Conservation (phyloP, 2,888 invertebrate species). For the Cerastis rubricosa region DNA sequence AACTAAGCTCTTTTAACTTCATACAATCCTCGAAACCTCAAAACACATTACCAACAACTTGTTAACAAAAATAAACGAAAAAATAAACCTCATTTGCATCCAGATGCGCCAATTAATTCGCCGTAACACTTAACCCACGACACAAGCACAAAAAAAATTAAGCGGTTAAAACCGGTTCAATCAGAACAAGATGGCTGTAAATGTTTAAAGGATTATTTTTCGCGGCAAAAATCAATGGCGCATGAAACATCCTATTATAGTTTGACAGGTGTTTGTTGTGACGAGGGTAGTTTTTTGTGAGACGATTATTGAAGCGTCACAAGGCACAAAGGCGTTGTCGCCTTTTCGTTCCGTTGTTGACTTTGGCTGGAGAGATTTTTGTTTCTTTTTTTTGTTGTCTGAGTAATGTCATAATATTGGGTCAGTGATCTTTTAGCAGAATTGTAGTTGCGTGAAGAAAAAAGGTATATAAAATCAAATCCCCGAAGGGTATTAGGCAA, state of each 20-base stretch:
- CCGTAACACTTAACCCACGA: constrained; percentile 36
- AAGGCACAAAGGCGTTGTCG: constrained; percentile 60
- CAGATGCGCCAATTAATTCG: constrained; percentile 44
- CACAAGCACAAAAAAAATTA: constrained; percentile 4
- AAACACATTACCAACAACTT: neutral
- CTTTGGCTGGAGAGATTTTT: constrained; percentile 32
- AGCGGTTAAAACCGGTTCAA: constrained; percentile 42
- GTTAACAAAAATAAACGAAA: neutral
- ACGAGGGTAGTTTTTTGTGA: constrained; percentile 75
- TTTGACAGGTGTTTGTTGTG: constrained; percentile 76
- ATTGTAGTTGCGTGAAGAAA: too few species aligned
- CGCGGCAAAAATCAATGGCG: constrained; percentile 62
- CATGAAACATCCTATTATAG: constrained; percentile 76
- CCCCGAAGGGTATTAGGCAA: too few species aligned
- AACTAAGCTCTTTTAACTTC: neutral
- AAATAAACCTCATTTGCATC: constrained; percentile 32
- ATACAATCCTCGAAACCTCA: neutral
- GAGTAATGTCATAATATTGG: constrained; percentile 44
- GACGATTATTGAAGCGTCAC: constrained; percentile 69
- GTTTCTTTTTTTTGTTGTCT: constrained; percentile 12
- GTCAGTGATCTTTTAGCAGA: neutral
- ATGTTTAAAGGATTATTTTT: constrained; percentile 33
- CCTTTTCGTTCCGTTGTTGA: constrained; percentile 58
- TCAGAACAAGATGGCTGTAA: constrained; percentile 31
- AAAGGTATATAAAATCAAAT: too few species aligned